Base-by-base conservation (phyloP, 2,888 invertebrate genomes). In the Cheilosia impressa region DNA sequence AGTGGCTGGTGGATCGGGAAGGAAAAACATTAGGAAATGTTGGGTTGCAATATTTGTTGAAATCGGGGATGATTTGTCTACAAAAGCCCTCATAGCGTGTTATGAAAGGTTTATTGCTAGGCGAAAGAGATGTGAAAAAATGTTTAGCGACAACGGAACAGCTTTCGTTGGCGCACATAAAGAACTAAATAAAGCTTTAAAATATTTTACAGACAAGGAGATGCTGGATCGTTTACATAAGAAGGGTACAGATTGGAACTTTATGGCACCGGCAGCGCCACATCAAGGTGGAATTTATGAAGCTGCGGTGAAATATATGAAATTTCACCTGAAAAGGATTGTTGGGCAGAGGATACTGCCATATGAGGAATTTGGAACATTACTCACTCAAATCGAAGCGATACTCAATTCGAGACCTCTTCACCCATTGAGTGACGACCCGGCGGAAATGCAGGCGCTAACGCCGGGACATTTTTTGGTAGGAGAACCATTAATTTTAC, bases 211-310 rank as follows among this genome's bases (percentile, higher is more conserved):
- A 58, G 38, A 5, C 13, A 55, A 31, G 17, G 34, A 34, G 2
- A 17, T 27, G 22, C 2, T 22, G n/a, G 43, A 43, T n/a, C n/a
- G 17, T 43, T 17, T 43, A 5, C 15, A 43, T 43, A 17, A 43
- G 5, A 43, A 43, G 3, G n/a, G 17, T 43, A 43, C 43, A 4
- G 43, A 43, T 5, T 15, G 43, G 43, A n/a, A 6, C 5, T 52
- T 62, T n/a, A 62, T 62, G 60, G 19, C n/a, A 1, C 60, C 71
- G 0, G 77, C 82, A 6, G 79, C 82, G 17, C 79, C 75, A 31
- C 87, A 84, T 53, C 83, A 83, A 60, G 73, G 80, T 4, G 87
- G 83, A 0, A 83, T 84, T 13, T 84, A 77, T 41, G 83, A 83
- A 45, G 87, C 83, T 13, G 87, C 27, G 5, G 27, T 27, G 1